Conservation (phyloP, 2,888 invertebrate species). For the Nephrotoma flavescens region DNA sequence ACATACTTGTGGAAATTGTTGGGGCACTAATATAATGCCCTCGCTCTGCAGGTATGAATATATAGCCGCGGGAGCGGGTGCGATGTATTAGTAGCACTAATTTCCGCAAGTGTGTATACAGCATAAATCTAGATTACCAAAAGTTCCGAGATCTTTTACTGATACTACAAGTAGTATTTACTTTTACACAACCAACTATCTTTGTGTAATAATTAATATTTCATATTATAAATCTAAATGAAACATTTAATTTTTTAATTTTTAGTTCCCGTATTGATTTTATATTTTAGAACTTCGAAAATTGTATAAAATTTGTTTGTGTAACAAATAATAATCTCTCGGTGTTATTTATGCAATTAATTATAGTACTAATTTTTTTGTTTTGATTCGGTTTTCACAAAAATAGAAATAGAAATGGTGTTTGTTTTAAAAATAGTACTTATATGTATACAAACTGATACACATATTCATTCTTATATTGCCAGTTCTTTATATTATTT, state of each 20-base stretch:
- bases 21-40: too few relatives aligned
- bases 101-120: too few relatives aligned
- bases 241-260: background rate
- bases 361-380: background rate
- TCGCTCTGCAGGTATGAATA: too few relatives aligned
- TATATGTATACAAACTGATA: background rate
- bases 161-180: background rate
- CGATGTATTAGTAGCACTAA: too few relatives aligned
- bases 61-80: too few relatives aligned
- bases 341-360: background rate
- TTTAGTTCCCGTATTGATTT: background rate
- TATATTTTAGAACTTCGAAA: background rate
- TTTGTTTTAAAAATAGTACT: background rate
- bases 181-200: background rate
- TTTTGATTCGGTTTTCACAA: background rate
- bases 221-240: background rate
- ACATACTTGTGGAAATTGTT: too few relatives aligned
- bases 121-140: background rate
- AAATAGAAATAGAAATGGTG: background rate
- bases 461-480: background rate
- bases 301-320: background rate
- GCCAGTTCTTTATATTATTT: background rate
- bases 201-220: background rate
- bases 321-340: background rate
- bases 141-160: background rate